Evolutionary conservation across 2,888 invertebrate species (phyloP), one percentile per base, ranked within the genome.

Genomic region (Tachina grossa): DNA sequence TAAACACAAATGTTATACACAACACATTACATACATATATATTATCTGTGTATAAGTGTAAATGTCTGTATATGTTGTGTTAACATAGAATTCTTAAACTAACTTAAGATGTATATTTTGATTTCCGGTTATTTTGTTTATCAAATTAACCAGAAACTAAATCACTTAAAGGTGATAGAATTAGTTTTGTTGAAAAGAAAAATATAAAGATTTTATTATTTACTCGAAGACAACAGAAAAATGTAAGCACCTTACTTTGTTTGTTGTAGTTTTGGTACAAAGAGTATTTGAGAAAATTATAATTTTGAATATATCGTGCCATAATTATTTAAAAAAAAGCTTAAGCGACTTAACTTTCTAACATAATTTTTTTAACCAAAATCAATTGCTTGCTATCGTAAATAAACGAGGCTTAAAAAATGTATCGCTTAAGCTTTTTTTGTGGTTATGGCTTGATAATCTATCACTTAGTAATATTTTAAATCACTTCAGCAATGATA

Each of bases 61-160:
- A 13, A 19, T 69, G 9, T 43, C 10, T 22, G 39, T 59, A 51
- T 57, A 14, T 68, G 45, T 53, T 77, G 49, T 68, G 51, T 69
- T 61, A 53, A 68, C 49, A 39, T n/a, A 71, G 57, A 51, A 14
- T 77, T 31, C 61, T 5, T 57, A 71, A 51, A 59, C 71, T 16
- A 83, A 77, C 43, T 16, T 49, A 72, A 39, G 14, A 41, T 72
- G 45, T 59, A 49, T 49, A 66, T 63, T 72, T 72, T 66, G 65
- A 77, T 77, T 77, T 83, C 77, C 77, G 49, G 55, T 57, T 61
- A 53, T 45, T 55, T 59, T 22, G 47, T 3, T 55, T 53, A 57
- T 53, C 55, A 72, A 57, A 72, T 55, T 74, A 68, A 49, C 66
- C 76, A 49, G 39, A 55, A 41, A 72, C 55, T 55, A 55, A 71